Base-by-base conservation (phyloP, 2,888 invertebrate genomes). In the Shargacucullia verbasci region DNA sequence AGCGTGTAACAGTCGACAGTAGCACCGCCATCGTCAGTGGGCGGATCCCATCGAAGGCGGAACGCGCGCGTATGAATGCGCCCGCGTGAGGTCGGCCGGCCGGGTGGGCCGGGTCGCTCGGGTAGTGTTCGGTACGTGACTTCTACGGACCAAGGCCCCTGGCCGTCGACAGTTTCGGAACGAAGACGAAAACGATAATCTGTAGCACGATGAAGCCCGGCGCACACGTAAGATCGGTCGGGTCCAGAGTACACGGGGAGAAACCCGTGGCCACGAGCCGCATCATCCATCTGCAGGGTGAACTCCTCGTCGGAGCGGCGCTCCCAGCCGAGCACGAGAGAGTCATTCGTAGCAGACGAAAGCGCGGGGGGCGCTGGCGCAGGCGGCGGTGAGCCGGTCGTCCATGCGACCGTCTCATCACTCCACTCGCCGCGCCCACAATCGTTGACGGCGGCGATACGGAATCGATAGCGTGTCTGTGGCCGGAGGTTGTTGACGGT, bases 101-200 rank as follows among this genome's bases (percentile, higher is more conserved):
- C 95, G 20, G 98, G 98, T 49, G 96, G 94, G 0, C 95, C 95
- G 2, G 98, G 98, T 59, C 96, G 92, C 82, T 97, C 98, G 4
- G 98, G 97, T 55, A 95, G 90, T 9, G 99, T 99, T 68, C 95
- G 95, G 87, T 96, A 98, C 53, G 94, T 89, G 14, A 98, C 96
- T 82, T 97, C 96, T 49, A 96, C 95, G 33, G 97, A 98, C 97
- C 97, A 98, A 12, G 96, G 95, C 6, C 98, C 97, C 71, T 95
- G 94, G 1, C 98, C 98, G 77, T 98, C 97, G 71, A 97, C 96
- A 82, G 98, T 98, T 83, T 96, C 96, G 72, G 97, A 96, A 69
- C 96, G 95, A 76, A 98, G 92, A 85, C 98, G 95, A 89, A 98
- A 98, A 80, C 96, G 96, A 88, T 98, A 98, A 80, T 96, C 96